phyloP scores from a whole-genome alignment of 1,140 invertebrate species.

The Trichogramma pretiosum region DNA sequence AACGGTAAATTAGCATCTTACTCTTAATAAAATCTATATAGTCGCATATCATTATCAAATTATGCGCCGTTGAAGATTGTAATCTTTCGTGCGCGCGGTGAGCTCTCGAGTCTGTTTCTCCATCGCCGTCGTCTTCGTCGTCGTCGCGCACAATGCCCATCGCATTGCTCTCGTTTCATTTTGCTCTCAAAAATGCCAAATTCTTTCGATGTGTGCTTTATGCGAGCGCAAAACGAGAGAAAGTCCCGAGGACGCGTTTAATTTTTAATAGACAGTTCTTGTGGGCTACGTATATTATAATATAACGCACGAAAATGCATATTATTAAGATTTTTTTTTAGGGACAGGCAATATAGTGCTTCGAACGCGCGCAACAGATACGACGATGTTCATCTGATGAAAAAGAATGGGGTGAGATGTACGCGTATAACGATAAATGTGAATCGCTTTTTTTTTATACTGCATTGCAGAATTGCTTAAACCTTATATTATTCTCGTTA shows the following conservation, averaged over 20 bases:
- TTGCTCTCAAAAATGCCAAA: not conserved
- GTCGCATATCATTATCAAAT: constrained; percentile 43
- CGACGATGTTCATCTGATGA: constrained; percentile 17
- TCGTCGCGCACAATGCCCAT: not conserved
- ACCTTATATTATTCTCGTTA: too few relatives aligned
- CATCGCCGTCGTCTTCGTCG: too few relatives aligned
- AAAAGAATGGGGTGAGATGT: too few relatives aligned
- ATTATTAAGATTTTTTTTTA: too few relatives aligned
- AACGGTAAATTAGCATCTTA: constrained; percentile 42
- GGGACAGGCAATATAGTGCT: too few relatives aligned
- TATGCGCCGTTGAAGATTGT: constrained; percentile 38
- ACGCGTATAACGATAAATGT: not conserved
- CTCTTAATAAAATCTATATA: constrained; percentile 37
- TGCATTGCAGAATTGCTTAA: too few relatives aligned
- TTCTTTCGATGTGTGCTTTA: not conserved
- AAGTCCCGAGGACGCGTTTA: not conserved
- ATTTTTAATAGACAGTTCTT: constrained; percentile 9
- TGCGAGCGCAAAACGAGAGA: not conserved
- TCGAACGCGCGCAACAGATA: too few relatives aligned
- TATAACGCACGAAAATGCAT: constrained; percentile 7
- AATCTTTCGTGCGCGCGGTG: constrained; percentile 25
- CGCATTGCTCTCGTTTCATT: not conserved
- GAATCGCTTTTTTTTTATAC: not conserved
- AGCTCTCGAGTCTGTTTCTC: too few relatives aligned
- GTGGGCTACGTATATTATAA: too few relatives aligned